Evolutionary conservation across 1,140 invertebrate genomes (phyloP).

Genomic region (Sycophila sp.): DNA sequence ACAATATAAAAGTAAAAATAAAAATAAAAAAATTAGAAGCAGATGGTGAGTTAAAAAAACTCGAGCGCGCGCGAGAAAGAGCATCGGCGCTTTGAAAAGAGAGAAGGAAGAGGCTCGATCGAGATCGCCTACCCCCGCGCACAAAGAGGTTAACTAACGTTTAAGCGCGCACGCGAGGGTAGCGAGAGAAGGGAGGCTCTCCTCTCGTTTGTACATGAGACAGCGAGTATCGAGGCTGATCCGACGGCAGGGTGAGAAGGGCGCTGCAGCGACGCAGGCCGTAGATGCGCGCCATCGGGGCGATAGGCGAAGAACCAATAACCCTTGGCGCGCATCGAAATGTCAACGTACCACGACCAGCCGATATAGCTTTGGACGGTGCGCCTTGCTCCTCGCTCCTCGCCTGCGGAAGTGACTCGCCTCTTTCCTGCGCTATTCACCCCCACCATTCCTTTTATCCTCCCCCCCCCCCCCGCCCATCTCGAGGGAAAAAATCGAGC

Average conservation of each 20-base stretch:
- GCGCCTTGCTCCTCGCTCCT: too few species aligned
- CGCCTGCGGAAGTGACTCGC: not conserved
- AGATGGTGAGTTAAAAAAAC: slow-evolving; percentile 25
- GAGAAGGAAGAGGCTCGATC: slow-evolving; percentile 32
- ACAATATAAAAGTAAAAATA: not conserved
- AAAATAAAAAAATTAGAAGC: not conserved
- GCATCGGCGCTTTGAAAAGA: slow-evolving; percentile 6
- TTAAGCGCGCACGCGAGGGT: slow-evolving; percentile 8
- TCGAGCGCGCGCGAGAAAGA: slow-evolving; percentile 21
- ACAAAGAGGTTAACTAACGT: slow-evolving; percentile 26
- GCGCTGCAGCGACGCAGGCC: not conserved
- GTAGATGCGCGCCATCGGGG: not conserved
- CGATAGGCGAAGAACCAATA: slow-evolving; percentile 18
- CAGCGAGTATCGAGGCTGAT: slow-evolving; percentile 5
- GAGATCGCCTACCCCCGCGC: slow-evolving; percentile 8
- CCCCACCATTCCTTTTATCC: too few species aligned
- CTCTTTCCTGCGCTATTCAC: not conserved
- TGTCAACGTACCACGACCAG: slow-evolving; percentile 15
- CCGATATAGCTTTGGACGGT: too few species aligned
- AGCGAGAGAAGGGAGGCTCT: too few species aligned
- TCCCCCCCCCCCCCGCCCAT: not conserved
- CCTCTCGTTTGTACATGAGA: not conserved
- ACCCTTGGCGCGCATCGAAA: slow-evolving; percentile 26
- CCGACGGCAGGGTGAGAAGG: not conserved
- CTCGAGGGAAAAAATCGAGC: not conserved